phyloP scores from a whole-genome alignment of 2,888 invertebrate species.

The Nymphalis polychloros region DNA sequence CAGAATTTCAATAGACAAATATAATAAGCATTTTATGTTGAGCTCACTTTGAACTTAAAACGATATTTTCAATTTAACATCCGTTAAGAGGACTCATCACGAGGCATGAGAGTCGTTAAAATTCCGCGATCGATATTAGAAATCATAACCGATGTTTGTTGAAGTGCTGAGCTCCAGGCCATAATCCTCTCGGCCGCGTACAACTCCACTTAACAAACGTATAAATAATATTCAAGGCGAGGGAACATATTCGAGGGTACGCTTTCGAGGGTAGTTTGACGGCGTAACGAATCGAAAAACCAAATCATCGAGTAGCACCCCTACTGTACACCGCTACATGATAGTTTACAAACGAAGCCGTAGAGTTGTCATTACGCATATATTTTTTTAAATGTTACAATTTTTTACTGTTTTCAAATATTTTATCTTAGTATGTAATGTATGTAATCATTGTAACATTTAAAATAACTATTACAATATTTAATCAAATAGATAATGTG shows the following conservation, averaged over 20 bases:
- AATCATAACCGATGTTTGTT: constrained; percentile 78
- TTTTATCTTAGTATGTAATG: no score
- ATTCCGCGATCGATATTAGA: constrained; percentile 63
- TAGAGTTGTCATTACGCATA: constrained; percentile 51
- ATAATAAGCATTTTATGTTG: constrained; percentile 31
- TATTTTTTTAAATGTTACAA: background rate
- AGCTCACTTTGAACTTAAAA: constrained; percentile 36
- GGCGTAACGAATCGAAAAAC: constrained; percentile 83
- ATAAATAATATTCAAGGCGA: constrained; percentile 82
- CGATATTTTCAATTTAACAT: constrained; percentile 38
- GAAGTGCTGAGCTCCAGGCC: constrained; percentile 77
- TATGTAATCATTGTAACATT: no score
- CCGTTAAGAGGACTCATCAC: constrained; percentile 39
- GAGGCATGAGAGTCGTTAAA: constrained; percentile 47
- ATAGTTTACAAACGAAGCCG: constrained; percentile 64
- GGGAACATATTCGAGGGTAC: constrained; percentile 80
- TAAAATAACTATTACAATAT: no score
- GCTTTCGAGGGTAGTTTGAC: constrained; percentile 79
- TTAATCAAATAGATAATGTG: no score
- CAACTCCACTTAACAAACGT: constrained; percentile 81
- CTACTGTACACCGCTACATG: constrained; percentile 77
- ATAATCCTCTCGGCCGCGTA: constrained; percentile 71
- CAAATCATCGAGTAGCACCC: constrained; percentile 82
- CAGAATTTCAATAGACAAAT: constrained; percentile 1
- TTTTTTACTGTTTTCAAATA: no score